Base-by-base conservation (phyloP, 1,140 invertebrate genomes). In the Microplitis demolitor region DNA sequence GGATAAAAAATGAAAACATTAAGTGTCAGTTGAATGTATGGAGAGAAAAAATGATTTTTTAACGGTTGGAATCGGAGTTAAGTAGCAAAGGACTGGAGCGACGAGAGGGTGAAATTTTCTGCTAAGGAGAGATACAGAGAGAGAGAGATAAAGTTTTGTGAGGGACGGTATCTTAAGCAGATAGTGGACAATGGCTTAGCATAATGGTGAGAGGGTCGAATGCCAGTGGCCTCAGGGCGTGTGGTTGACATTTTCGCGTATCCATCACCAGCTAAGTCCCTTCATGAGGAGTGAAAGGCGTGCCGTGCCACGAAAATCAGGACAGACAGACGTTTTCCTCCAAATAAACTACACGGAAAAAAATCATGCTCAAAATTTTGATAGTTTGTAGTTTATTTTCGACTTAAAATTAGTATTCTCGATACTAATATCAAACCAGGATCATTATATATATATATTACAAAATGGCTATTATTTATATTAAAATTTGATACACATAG, bases 151-250 rank as follows among this genome's bases (percentile, higher is more conserved):
- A 66, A 61, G 68, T 50, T 68, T 37, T 50, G 53, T 61, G 60
- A 67, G 66, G 54, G 72, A 31, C 78, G 82, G 81, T 86, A 85
- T 86, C 84, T 85, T 84, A 84, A 79, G 77, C 80, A 85, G 83
- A 84, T 84, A 84, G 84, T 86, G 84, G 84, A 85, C 84, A 85
- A 86, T 86, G 82, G 82, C 84, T 84, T 84, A 84, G 84, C 83
- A 85, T 84, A 85, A 85, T 83, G 74, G 74, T 71, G 70, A 66
- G 74, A 74, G 66, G 71, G 64, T 73, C 51, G 56, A 24, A 53
- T 69, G 45, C 67, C 34, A 73, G 56, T 71, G 72, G 54, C 69
- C 72, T 54, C 71, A 35, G 74, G 64, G 76, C 71, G 66, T 71
- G 75, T 71, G 75, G 35, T 66, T 76, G 75, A 76, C 75, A 74